Percentiles rank a stretch among this genome's conserved stretches.
phyloP scores from a whole-genome alignment of 2,113 vertebrate species.

The Spea multiplicata region DNA sequence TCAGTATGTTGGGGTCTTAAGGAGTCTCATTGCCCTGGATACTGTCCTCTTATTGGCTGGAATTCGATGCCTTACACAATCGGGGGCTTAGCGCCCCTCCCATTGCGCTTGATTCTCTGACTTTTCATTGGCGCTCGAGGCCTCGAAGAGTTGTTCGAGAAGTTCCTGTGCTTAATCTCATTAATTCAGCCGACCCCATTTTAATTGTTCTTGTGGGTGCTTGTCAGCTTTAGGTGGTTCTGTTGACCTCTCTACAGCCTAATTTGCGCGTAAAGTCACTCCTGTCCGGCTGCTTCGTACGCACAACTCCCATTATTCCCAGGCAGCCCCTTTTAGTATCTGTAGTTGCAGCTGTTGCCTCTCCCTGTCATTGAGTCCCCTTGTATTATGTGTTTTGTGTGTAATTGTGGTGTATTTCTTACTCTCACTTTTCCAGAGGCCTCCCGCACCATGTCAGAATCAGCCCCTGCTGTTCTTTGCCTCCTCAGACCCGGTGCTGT shows the following conservation, averaged over 20 bases:
- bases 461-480: neutral
- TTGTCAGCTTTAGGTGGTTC: no score
- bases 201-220: neutral
- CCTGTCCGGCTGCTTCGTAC: no score
- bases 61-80: neutral
- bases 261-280: no score
- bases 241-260: no score
- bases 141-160: neutral
- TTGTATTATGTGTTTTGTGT: no score
- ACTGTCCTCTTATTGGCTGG: conserved; percentile 21
- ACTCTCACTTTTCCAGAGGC: no score
- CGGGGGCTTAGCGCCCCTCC: neutral
- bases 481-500: no score
- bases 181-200: neutral
- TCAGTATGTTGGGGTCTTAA: conserved; percentile 7
- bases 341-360: no score
- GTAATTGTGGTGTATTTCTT: no score
- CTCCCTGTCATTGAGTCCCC: no score
- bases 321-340: no score
- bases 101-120: conserved; percentile 2
- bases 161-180: neutral
- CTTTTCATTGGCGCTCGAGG: neutral
- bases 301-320: no score
- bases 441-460: neutral
- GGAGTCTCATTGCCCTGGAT: neutral